Evolutionary conservation across 2,888 invertebrate genomes (phyloP), one percentile per base, ranked within the genome.

Genomic region (Physocephala rufipes): DNA sequence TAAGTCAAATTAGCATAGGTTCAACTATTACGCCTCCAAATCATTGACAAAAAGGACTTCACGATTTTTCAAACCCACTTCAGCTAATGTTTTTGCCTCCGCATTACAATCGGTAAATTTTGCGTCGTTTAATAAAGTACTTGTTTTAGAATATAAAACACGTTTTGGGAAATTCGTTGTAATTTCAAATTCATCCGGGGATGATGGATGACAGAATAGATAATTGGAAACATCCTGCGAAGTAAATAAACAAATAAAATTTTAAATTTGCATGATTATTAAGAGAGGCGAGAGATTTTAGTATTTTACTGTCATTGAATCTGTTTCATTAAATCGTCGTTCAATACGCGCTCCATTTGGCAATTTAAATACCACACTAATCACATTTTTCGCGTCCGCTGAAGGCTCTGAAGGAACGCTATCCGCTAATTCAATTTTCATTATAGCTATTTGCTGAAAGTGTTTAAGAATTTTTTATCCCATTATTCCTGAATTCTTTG

Each of bases 41-140:
- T 98, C 97, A 81, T 96, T 95, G 55, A 98, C 93, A 87, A 97
- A 97, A 62, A 98, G 89, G 82, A 97, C 95, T 87, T 97, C 97
- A 70, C 95, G 91, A 85, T 93, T 93, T 76, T 93, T 93, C 51
- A 98, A 89, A 24, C 97, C 97, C 26, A 92, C 93, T 74, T 94
- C 91, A 26, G 63, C 87, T 85, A 76, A 85, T 26, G 82, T 82
- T 74, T 80, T 84, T 58, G 75, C 73, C 47, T 79, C 78, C 63
- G 69, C 43, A 49, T 75, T 75, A 30, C 77, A 78, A 28, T 72
- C 75, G 63, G 24, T 16, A 19, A 21, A 65, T 64, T 16, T 12
- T 69, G 62, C 21, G 30, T 61, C 67, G 28, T 67, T 51, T 36
- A 62, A 47, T 30, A 47, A 45, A 26, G 21, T 67, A 67, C 72